Conservation (phyloP, 1,140 invertebrate species). For the Megathymus violae region DNA sequence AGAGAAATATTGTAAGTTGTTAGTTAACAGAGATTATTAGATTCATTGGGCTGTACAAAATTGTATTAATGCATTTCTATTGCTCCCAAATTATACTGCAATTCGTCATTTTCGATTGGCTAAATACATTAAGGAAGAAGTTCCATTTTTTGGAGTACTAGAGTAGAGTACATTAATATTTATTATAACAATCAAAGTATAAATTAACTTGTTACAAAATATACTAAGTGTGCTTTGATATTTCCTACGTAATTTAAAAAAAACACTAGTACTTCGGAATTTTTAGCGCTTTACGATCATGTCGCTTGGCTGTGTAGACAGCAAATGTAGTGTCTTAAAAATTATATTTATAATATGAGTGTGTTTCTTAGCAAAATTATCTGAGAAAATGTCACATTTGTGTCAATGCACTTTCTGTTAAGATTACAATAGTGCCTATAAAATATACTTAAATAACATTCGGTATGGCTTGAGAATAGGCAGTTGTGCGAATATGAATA, state of each 20-base stretch:
- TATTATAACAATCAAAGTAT: neutral
- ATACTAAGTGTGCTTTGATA: neutral
- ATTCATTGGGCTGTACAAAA: neutral
- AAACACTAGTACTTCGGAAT: neutral
- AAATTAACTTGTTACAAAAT: neutral
- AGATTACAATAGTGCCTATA: conserved; percentile 20
- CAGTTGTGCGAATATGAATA: conserved; percentile 38
- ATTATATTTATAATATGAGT: conserved; percentile 4
- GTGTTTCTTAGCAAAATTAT: neutral
- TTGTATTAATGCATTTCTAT: conserved; percentile 12
- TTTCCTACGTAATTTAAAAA: neutral
- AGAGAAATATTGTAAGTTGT: conserved; percentile 1
- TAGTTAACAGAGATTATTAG: neutral
- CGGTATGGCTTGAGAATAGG: conserved; percentile 18
- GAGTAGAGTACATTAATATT: neutral
- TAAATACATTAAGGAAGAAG: neutral
- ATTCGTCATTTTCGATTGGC: neutral
- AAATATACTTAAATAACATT: conserved; percentile 22
- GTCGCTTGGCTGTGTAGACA: neutral
- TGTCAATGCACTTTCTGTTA: conserved; percentile 4
- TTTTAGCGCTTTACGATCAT: conserved; percentile 4
- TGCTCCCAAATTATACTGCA: neutral
- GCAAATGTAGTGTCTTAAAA: conserved; percentile 14
- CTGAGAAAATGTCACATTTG: neutral
- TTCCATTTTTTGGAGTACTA: neutral